Percentiles rank a stretch among this genome's conserved stretches.
These are phyloP conservation scores for Spermophilus dauricus DNA, from an alignment of 2,113 vertebrate genomes.

Conservation along the genomic window DNA sequence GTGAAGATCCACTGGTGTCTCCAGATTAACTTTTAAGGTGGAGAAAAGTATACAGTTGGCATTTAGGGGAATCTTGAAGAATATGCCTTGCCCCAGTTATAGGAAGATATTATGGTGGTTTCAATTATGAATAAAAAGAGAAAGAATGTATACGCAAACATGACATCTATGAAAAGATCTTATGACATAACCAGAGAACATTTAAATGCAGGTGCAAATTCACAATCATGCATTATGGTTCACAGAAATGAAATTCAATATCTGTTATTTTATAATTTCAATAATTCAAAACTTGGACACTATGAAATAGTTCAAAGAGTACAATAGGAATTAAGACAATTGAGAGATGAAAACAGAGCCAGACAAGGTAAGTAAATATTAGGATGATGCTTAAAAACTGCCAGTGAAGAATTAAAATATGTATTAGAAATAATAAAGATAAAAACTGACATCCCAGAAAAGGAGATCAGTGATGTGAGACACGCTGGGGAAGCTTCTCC, in stretches of 20 bases:
- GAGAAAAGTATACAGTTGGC: not conserved
- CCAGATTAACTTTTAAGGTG: not conserved
- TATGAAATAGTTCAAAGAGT: not conserved
- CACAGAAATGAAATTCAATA: not conserved
- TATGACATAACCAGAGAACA: not conserved
- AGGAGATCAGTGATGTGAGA: not conserved
- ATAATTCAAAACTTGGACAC: not conserved
- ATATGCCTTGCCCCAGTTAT: not conserved
- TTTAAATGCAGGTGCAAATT: too few species aligned
- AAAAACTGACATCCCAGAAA: not conserved
- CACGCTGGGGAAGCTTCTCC: not conserved
- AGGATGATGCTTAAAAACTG: constrained; percentile 5
- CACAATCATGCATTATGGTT: not conserved
- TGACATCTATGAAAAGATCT: not conserved
- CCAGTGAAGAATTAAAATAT: not conserved
- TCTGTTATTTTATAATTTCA: not conserved
- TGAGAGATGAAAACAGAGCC: constrained; percentile 44
- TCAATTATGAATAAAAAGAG: not conserved
- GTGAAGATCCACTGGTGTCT: not conserved
- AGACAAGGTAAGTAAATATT: constrained; percentile 30
- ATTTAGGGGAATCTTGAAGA: not conserved
- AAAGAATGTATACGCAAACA: not conserved
- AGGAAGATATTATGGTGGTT: not conserved
- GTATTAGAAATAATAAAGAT: not conserved
- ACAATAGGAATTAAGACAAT: constrained; percentile 29